Evolutionary conservation across 1,140 invertebrate genomes (phyloP), one percentile per base, ranked within the genome.

Genomic region (Homarus americanus): DNA sequence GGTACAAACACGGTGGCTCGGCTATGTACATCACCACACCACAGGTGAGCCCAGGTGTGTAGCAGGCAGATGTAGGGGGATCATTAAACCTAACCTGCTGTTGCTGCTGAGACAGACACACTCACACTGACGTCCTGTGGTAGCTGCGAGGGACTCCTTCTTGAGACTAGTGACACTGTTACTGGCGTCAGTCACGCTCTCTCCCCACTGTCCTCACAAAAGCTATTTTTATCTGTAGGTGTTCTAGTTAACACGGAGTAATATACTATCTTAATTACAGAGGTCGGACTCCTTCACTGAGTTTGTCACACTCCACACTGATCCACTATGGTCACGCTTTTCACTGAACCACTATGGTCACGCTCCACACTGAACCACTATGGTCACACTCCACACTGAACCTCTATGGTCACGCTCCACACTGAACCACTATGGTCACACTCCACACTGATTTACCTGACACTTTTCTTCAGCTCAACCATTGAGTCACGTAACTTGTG

Each of bases 21-120:
- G 79, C 53, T 82, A n/a, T 82, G 79, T 82, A 82, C 79, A 82
- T 82, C n/a, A 58, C 79, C 79, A 63, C 79, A 63, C 79, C 79
- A 63, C 79, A 36, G 49, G 38, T 4, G 3, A 10, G 63, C 2
- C 63, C 53, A 20, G 53, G 53, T 58, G 53, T 58, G 3, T 4
- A 58, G 53, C 17, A 24, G 17, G 44, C 12, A 1, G 44, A 15
- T 10, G 53, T 20, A 20, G 20, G 15, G 53, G n/a, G n/a, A n/a
- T n/a, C n/a, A 7, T 7, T 28, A 28, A 24, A 69, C 63, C 5
- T 32, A 7, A 49, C n/a, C 20, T 24, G 15, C 53, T 58, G 53
- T 24, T 58, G 15, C 53, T 58, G 53, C 53, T 58, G 44, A 49
- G n/a, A n/a, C n/a, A n/a, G n/a, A n/a, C n/a, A n/a, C 53, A 32